phyloP scores from a whole-genome alignment of 1,140 invertebrate genomes.

The Cydia fagiglandana region DNA sequence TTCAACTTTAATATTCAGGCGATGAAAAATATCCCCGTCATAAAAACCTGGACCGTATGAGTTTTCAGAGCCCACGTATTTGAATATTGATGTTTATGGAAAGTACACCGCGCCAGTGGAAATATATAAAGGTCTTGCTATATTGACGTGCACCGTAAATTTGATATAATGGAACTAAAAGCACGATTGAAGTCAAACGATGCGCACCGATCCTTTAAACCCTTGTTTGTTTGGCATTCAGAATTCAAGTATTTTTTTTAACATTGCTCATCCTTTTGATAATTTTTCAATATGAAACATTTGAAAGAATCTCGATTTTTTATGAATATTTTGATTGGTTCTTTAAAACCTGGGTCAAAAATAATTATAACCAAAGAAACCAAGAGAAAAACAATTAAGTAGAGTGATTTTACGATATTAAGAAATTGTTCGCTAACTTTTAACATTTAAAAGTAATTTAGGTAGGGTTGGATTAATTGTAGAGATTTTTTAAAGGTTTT shows the following conservation, averaged over 20 bases:
- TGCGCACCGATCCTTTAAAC: not conserved
- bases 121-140: constrained; percentile 45
- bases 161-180: constrained; percentile 48
- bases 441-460: too few species aligned
- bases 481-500: too few species aligned
- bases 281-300: too few species aligned
- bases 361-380: too few species aligned
- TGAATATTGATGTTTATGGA: constrained; percentile 75
- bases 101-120: constrained; percentile 44
- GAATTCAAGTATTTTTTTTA: not conserved
- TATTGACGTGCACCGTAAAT: constrained; percentile 46
- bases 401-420: too few species aligned
- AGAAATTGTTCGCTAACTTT: too few species aligned
- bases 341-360: too few species aligned
- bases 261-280: not conserved
- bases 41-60: constrained; percentile 70
- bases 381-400: too few species aligned
- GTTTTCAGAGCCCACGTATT: constrained; percentile 64
- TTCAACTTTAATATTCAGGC: constrained; percentile 69
- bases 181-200: constrained; percentile 32
- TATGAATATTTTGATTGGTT: too few species aligned
- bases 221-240: not conserved
- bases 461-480: too few species aligned
- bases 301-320: too few species aligned
- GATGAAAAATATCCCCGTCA: constrained; percentile 68